Percentiles rank a stretch among this genome's conserved stretches.
phyloP scores from a whole-genome alignment of 2,797 vertebrate species.

The Acrossocheilus fasciatus region DNA sequence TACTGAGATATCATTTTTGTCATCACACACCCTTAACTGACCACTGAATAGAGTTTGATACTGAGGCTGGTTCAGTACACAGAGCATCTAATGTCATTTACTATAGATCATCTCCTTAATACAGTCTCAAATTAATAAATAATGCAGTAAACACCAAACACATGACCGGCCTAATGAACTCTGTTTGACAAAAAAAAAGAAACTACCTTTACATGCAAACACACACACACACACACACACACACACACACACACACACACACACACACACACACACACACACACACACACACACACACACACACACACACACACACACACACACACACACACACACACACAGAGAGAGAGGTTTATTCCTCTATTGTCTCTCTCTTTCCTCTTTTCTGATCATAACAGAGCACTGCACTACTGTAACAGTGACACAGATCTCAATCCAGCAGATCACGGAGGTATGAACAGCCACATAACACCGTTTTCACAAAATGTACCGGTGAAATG shows the following conservation, averaged over 20 bases:
- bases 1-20: not conserved
- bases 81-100: not conserved
- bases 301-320: not conserved
- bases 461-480: not conserved
- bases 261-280: not conserved
- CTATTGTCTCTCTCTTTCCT: too few species aligned
- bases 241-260: not conserved
- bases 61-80: not conserved
- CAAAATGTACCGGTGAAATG: too few species aligned
- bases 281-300: not conserved
- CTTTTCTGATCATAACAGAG: too few species aligned
- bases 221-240: not conserved
- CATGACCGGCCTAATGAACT: not conserved
- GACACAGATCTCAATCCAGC: too few species aligned
- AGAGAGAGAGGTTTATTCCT: not conserved
- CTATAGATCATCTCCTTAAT: not conserved
- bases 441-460: too few species aligned
- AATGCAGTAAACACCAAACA: not conserved
- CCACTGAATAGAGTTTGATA: not conserved
- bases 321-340: constrained; percentile 10
- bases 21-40: not conserved
- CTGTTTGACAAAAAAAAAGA: too few species aligned
- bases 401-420: too few species aligned
- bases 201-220: too few species aligned
- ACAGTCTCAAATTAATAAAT: not conserved